Evolutionary conservation across 1,140 invertebrate genomes (phyloP).

Genomic region (Lycorma delicatula): DNA sequence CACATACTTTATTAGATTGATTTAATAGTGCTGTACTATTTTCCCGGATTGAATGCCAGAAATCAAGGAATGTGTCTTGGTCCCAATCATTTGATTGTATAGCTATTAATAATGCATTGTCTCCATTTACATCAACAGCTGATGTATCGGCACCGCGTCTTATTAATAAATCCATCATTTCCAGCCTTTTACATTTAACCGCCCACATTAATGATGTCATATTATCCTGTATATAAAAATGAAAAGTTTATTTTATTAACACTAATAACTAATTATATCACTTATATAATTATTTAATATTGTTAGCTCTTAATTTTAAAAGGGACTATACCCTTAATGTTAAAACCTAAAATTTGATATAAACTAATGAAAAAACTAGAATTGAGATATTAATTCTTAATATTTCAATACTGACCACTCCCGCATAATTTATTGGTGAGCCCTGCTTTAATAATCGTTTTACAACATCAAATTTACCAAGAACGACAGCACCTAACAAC

Average conservation of each 20-base stretch:
- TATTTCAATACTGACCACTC: slow-evolving; percentile 15
- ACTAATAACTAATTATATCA: background rate
- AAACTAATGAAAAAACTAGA: background rate
- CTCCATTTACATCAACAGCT: slow-evolving; percentile 31
- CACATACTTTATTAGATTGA: no score
- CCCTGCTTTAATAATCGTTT: slow-evolving; percentile 26
- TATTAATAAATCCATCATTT: slow-evolving; percentile 34
- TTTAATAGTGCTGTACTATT: no score
- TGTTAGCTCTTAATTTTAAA: slow-evolving; percentile 1
- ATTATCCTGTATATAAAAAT: slow-evolving; percentile 29
- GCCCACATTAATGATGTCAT: slow-evolving; percentile 35
- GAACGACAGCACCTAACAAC: slow-evolving; percentile 25
- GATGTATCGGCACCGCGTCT: slow-evolving; percentile 33
- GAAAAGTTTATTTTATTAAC: background rate
- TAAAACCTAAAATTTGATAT: background rate
- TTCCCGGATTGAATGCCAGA: slow-evolving; percentile 34
- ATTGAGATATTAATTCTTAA: background rate
- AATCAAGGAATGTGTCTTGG: slow-evolving; percentile 32
- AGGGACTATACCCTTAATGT: background rate
- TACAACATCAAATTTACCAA: slow-evolving; percentile 28
- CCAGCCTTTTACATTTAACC: slow-evolving; percentile 33
- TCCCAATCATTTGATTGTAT: slow-evolving; percentile 34
- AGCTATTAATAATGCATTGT: slow-evolving; percentile 35
- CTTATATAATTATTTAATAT: background rate
- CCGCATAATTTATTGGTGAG: slow-evolving; percentile 17